These are phyloP conservation scores for Drosophila lutescens DNA, from an alignment of 2,888 invertebrate species.

Conservation along the genomic window DNA sequence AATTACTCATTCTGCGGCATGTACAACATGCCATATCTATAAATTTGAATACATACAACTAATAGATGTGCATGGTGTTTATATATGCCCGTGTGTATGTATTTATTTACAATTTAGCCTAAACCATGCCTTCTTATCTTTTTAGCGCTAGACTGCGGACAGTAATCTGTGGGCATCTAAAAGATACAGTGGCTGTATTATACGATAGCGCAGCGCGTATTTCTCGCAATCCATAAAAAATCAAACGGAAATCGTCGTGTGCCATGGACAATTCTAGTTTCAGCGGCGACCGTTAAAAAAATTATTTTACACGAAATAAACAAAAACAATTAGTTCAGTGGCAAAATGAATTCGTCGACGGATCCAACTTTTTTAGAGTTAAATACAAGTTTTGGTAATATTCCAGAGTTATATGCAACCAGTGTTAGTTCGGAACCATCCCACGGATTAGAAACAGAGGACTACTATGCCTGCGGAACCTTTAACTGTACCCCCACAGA, in stretches of 20 bases:
- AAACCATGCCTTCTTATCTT: conserved; percentile 68
- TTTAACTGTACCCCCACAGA: conserved; percentile 87
- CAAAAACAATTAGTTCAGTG: not conserved
- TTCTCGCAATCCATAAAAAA: conserved; percentile 10
- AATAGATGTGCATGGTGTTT: conserved; percentile 11
- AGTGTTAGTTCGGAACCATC: conserved; percentile 10
- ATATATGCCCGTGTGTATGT: conserved; percentile 28
- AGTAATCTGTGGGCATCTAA: conserved; percentile 70
- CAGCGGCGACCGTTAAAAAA: conserved; percentile 15
- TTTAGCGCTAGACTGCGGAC: conserved; percentile 67
- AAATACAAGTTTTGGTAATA: conserved; percentile 16
- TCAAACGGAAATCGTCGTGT: conserved; percentile 34
- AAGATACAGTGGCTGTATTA: conserved; percentile 66
- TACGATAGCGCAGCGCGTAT: conserved; percentile 40
- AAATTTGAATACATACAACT: conserved; percentile 16
- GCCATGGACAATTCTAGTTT: conserved; percentile 17
- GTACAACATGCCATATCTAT: conserved; percentile 21
- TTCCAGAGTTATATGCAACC: conserved; percentile 8
- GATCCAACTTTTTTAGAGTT: conserved; percentile 6
- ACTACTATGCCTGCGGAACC: conserved; percentile 39
- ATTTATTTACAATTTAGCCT: conserved; percentile 65
- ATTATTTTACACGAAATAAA: not conserved
- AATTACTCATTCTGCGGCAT: conserved; percentile 54
- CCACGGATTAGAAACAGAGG: conserved; percentile 19
- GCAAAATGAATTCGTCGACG: conserved; percentile 25